A percentile compares a stretch with the other conserved stretches of the same genome.
Evolutionary conservation across 2,888 invertebrate species (phyloP).

Genomic region (Kuschelorhynchus macadamiae): DNA sequence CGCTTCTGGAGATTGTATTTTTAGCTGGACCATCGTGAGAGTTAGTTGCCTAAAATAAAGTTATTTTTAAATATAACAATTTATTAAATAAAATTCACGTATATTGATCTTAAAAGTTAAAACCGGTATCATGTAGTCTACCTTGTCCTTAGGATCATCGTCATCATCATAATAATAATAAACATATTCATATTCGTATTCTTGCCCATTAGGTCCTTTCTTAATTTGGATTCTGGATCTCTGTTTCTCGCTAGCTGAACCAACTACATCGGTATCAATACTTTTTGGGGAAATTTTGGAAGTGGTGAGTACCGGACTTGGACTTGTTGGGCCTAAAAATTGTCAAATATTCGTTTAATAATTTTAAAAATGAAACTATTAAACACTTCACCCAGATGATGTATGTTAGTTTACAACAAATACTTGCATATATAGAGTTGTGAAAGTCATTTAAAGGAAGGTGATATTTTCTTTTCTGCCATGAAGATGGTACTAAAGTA

Average conservation of each 20-base stretch:
- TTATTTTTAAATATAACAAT: too few species aligned
- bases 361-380: too few species aligned
- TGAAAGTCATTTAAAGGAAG: too few species aligned
- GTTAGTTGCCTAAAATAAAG: conserved; percentile 64
- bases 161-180: conserved; percentile 92
- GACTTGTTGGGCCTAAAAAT: conserved; percentile 68
- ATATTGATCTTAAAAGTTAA: too few species aligned
- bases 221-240: conserved; percentile 86
- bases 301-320: conserved; percentile 72
- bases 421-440: too few species aligned
- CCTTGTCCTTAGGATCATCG: conserved; percentile 68
- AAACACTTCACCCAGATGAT: too few species aligned
- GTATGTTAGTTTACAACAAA: too few species aligned
- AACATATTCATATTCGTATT: conserved; percentile 93
- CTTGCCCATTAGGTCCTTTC: conserved; percentile 90
- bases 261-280: conserved; percentile 60
- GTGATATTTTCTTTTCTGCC: too few species aligned
- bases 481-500: too few species aligned
- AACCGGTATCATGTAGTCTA: too few species aligned
- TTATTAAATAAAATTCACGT: too few species aligned
- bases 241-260: conserved; percentile 78
- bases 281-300: conserved; percentile 63
- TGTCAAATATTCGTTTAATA: too few species aligned
- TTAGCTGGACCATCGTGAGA: conserved; percentile 76
- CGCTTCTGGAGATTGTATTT: conserved; percentile 66